Conservation (phyloP, 2,888 invertebrate species). For the Hoplodrina blanda region DNA sequence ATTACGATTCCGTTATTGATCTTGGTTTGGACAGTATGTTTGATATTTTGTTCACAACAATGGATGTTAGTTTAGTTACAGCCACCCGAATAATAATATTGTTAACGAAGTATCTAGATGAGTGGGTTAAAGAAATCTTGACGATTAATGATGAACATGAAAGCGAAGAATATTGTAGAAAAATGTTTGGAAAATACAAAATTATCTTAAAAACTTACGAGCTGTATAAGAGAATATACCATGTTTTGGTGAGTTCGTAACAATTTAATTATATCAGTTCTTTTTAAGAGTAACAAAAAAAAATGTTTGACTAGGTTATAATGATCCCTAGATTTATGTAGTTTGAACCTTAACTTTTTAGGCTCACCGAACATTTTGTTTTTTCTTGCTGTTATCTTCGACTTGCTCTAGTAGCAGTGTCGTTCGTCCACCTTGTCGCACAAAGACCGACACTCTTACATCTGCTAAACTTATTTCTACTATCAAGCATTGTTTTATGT, state of each 20-base stretch:
- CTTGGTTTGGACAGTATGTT: conserved; percentile 8
- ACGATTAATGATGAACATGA: conserved; percentile 14
- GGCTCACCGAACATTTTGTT: too few species aligned
- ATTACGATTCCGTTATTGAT: conserved; percentile 24
- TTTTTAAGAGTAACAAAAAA: too few species aligned
- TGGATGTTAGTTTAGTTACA: conserved; percentile 23
- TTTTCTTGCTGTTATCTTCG: too few species aligned
- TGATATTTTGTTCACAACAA: conserved; percentile 20
- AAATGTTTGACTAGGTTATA: too few species aligned
- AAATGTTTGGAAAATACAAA: conserved; percentile 16
- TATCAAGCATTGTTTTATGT: too few species aligned
- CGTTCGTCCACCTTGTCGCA: too few species aligned
- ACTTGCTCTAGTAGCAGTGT: too few species aligned
- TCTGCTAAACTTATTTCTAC: too few species aligned
- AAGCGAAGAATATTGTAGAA: not conserved
- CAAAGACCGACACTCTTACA: too few species aligned
- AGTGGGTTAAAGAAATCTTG: conserved; percentile 16
- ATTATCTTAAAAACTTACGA: conserved; percentile 13
- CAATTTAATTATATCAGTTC: not conserved
- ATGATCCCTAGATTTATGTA: too few species aligned
- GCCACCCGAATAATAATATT: conserved; percentile 15
- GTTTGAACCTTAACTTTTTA: too few species aligned
- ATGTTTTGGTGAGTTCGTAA: conserved; percentile 16
- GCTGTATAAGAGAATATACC: conserved; percentile 10
- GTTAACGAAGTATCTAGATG: conserved; percentile 20